phyloP scores from a whole-genome alignment of 2,113 vertebrate species.

The Litocranius walleri region DNA sequence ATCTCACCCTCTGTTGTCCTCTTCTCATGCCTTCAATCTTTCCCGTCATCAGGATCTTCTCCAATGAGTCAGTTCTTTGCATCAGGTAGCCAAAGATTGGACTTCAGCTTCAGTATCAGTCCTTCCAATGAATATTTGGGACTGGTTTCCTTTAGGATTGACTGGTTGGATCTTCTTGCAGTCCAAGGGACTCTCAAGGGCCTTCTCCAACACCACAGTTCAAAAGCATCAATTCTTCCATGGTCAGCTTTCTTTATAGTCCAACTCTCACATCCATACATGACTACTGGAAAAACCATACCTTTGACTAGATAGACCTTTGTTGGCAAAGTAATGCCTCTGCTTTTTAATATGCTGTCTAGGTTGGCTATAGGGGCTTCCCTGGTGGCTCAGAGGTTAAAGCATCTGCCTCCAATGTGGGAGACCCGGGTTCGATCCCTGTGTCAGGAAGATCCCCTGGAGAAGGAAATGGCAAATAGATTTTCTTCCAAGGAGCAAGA shows the following conservation, averaged over 20 bases:
- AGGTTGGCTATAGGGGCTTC: background rate
- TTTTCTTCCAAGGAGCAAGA: background rate
- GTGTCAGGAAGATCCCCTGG: no score
- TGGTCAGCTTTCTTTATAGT: background rate
- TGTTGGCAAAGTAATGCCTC: background rate
- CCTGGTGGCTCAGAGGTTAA: no score
- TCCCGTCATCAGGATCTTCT: background rate
- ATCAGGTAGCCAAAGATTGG: background rate
- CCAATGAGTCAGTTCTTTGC: background rate
- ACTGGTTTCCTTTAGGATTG: background rate
- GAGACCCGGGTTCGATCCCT: no score
- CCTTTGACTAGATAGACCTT: background rate
- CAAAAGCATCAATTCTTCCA: background rate
- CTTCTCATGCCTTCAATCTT: fast-evolving
- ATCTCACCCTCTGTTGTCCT: background rate
- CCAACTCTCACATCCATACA: background rate
- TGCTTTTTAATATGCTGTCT: background rate
- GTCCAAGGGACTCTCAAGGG: background rate
- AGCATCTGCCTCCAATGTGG: no score
- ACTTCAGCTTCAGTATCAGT: background rate
- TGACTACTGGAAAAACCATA: background rate
- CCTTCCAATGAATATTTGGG: background rate
- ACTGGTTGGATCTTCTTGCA: background rate
- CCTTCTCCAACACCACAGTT: background rate
- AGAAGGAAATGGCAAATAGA: background rate